A percentile compares a stretch with the other conserved stretches of the same genome.
phyloP scores from a whole-genome alignment of 2,113 vertebrate species.

The Nannospalax galili region DNA sequence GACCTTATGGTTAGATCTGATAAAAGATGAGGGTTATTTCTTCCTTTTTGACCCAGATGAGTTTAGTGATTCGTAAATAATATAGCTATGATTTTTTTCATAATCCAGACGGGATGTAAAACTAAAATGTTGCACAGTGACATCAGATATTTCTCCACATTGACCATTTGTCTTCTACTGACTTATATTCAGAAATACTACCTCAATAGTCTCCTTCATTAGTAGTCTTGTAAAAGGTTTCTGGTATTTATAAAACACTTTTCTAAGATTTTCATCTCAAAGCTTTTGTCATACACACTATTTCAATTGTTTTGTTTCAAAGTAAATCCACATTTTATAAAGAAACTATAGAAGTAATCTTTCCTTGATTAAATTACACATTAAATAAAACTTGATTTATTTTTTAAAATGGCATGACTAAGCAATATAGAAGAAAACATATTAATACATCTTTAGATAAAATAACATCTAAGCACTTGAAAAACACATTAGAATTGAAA shows the following conservation, averaged over 20 bases:
- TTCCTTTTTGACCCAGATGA: background rate
- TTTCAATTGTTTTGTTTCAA: constrained; percentile 39
- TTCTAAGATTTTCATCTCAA: background rate
- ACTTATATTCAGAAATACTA: constrained; percentile 29
- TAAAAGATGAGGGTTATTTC: background rate
- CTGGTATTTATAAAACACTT: constrained; percentile 9
- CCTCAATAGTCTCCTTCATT: background rate
- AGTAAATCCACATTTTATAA: constrained; percentile 21
- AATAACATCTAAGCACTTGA: constrained; percentile 27
- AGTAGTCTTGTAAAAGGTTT: background rate
- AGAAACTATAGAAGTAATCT: constrained; percentile 1
- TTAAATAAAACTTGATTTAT: constrained; percentile 45
- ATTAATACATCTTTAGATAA: constrained; percentile 44
- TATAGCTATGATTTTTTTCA: background rate
- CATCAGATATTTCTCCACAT: background rate
- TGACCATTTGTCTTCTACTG: constrained; percentile 38
- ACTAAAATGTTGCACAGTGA: constrained; percentile 2
- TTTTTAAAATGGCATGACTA: background rate
- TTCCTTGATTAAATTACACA: constrained; percentile 34
- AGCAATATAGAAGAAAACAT: background rate
- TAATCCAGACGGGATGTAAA: background rate
- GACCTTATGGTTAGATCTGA: background rate
- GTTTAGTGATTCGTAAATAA: background rate
- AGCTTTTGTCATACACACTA: background rate
- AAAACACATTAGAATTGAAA: constrained; percentile 35